Evolutionary conservation across 1,140 invertebrate genomes (phyloP), one percentile per base, ranked within the genome.

Genomic region (Pachypsylla venusta): DNA sequence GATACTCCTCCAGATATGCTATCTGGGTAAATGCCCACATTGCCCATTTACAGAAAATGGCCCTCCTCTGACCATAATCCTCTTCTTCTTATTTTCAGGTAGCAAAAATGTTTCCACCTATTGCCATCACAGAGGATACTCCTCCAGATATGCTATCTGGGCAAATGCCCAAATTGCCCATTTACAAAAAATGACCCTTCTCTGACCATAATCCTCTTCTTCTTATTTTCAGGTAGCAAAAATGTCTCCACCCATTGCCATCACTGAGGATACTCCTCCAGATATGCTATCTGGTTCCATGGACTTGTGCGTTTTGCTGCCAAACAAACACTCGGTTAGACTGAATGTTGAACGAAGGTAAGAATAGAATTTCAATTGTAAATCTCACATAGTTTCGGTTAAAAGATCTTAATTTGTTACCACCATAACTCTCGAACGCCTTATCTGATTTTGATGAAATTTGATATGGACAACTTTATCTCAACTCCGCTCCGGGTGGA

Each of bases 231-330:
- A 57, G 60, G n/a, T 54, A 27, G 30, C 53, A 59, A 62, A 59
- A 25, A 67, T 67, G 66, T 59, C 64, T n/a, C 62, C 76, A 68
- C 77, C 76, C 67, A 69, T 80, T 65, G 76, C 77, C 61, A 80
- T 84, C 64, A 84, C 82, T 42, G 82, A 84, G 71, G 81, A 84
- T 70, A 84, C 82, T 13, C 81, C 82, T 28, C 78, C 81, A 57
- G 84, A 87, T 72, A 81, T 86, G 74, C 74, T 86, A 63, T 79
- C 83, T 62, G 84, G 84, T 58, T 79, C 79, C 64, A 85, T 87
- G 80, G 81, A 86, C 64, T 74, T 88, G 48, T 73, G 77, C 42
- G 80, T 87, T 42, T 75, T 83, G 61, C 70, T 87, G 54, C 84
- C 84, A 7, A 75, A 74, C 59, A 80, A 81, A n/a, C 75, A 77